These are phyloP conservation scores for Benitochromis conjunctus DNA, from an alignment of 2,113 vertebrate genomes.

Conservation along the genomic window DNA sequence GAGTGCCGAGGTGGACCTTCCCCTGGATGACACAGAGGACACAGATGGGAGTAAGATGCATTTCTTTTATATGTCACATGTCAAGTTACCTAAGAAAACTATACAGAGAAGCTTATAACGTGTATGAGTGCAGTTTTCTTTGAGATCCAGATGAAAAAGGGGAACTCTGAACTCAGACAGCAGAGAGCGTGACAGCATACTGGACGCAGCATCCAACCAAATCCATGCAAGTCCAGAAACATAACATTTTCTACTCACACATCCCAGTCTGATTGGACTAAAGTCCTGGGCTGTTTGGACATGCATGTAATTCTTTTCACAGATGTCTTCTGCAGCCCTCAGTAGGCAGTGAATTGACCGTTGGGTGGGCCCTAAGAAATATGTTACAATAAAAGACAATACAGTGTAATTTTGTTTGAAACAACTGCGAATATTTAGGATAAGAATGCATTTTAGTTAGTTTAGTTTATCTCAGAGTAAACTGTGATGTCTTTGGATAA, in stretches of 20 bases:
- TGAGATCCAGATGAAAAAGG: background rate
- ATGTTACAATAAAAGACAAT: background rate
- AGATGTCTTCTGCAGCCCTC: background rate
- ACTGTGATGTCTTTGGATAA: background rate
- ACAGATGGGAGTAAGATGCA: conserved; percentile 82
- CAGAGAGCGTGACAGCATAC: background rate
- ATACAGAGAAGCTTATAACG: background rate
- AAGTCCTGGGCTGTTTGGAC: background rate
- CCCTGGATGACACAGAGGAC: conserved; percentile 85
- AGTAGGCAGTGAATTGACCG: background rate
- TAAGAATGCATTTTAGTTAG: background rate
- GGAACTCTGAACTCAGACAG: background rate
- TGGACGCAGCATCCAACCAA: background rate
- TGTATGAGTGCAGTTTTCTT: background rate
- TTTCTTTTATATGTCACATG: background rate
- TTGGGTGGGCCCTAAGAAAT: background rate
- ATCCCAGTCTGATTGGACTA: background rate
- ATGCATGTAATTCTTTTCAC: background rate
- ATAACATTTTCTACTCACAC: too few species aligned
- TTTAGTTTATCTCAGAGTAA: background rate
- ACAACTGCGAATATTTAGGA: background rate
- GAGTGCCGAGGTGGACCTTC: conserved; percentile 81
- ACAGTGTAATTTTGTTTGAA: background rate
- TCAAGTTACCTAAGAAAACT: background rate
- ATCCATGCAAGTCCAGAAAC: background rate